These are phyloP conservation scores for Cotesia congregata DNA, from an alignment of 2,888 invertebrate genomes.

Conservation along the genomic window DNA sequence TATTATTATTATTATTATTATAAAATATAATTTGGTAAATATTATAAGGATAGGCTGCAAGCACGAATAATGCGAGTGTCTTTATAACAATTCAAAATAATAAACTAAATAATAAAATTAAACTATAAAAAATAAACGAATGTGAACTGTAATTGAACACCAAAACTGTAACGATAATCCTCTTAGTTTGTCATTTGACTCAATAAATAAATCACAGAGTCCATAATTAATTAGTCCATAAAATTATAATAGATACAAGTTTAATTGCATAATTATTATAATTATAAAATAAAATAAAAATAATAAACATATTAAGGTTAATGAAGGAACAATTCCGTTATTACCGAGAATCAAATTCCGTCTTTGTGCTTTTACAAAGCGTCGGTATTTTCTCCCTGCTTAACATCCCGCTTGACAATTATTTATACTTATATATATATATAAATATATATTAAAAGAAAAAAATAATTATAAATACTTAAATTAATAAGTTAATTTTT, in stretches of 20 bases:
- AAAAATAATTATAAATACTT: background rate
- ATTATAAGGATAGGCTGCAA: slow-evolving; percentile 3
- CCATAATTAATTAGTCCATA: slow-evolving; percentile 41
- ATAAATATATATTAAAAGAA: background rate
- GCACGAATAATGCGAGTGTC: slow-evolving; percentile 13
- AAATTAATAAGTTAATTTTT: background rate
- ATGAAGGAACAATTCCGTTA: slow-evolving; percentile 31
- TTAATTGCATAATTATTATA: slow-evolving; percentile 39
- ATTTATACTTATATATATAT: background rate
- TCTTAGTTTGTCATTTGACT: slow-evolving; percentile 48
- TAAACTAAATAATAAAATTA: slow-evolving; percentile 17
- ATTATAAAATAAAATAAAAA: slow-evolving; percentile 34
- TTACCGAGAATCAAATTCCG: slow-evolving; percentile 46
- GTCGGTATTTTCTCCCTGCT: slow-evolving; percentile 13
- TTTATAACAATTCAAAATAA: slow-evolving; percentile 24
- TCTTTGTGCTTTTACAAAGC: slow-evolving; percentile 45
- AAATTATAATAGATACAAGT: slow-evolving; percentile 34
- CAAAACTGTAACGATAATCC: slow-evolving; percentile 64
- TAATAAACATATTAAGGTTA: slow-evolving; percentile 25
- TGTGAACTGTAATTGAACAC: slow-evolving; percentile 69
- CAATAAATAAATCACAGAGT: slow-evolving; percentile 49
- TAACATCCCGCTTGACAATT: background rate
- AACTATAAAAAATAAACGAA: slow-evolving; percentile 45
- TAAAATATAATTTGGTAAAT: slow-evolving; percentile 36
- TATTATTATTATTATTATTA: slow-evolving; percentile 34